phyloP scores from a whole-genome alignment of 2,113 vertebrate genomes.

The Sorex fumeus region DNA sequence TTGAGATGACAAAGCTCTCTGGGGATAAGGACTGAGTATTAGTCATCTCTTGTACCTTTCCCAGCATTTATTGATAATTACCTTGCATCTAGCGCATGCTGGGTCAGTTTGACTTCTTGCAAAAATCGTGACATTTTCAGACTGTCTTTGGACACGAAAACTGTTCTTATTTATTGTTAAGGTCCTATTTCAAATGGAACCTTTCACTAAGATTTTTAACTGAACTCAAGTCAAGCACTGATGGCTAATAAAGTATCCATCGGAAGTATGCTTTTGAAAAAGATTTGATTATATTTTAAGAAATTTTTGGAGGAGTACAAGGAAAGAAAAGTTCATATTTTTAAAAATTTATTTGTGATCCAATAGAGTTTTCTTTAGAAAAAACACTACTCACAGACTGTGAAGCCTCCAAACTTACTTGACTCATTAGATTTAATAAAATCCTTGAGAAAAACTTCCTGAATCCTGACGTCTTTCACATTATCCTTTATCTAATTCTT shows the following conservation, averaged over 20 bases:
- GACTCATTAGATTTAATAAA: conserved; percentile 87
- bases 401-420: conserved; percentile 65
- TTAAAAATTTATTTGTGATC: conserved; percentile 30
- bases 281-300: conserved; percentile 44
- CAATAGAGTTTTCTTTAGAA: conserved; percentile 1
- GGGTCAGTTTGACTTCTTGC: conserved; percentile 32
- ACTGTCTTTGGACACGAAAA: conserved; percentile 42
- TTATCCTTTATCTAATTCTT: conserved; percentile 91
- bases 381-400: conserved; percentile 38
- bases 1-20: background rate
- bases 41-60: background rate
- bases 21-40: background rate
- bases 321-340: background rate
- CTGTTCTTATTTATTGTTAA: conserved; percentile 27
- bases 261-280: conserved; percentile 48
- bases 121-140: conserved; percentile 26
- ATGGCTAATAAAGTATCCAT: conserved; percentile 52
- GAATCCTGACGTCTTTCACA: conserved; percentile 87
- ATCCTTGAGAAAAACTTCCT: conserved; percentile 92
- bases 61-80: background rate
- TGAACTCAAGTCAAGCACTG: background rate
- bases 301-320: background rate
- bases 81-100: background rate
- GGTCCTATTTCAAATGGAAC: conserved; percentile 39
- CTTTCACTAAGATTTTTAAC: conserved; percentile 45